Base-by-base conservation (phyloP, 1,140 invertebrate species). In the Formica selysi region DNA sequence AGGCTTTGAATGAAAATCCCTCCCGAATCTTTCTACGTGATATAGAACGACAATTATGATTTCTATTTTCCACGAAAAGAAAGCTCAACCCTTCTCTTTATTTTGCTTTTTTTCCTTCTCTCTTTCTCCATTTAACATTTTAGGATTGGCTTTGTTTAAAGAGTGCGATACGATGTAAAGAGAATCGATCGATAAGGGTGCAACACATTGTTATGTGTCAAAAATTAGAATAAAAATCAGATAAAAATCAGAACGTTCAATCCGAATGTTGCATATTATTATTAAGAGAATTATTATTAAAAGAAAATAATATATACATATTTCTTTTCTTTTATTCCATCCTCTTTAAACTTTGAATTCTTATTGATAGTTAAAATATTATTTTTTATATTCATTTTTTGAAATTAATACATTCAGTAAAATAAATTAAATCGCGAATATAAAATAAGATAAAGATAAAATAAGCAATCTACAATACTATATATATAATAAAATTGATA, bases 11-110 rank as follows among this genome's bases (percentile, higher is more conserved):
- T 11, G 5, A 44, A 62, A 76, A 13, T 64, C 8, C 0, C 57
- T 44, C 16, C 62, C 32, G 16, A 76, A 76, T 76, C 19, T 29
- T 19, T 78, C 26, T 36, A 41, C 41, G n/a, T 3, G 19, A 76
- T 19, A 51, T 51, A 64, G 38, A 11, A 32, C 11, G 26, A 48
- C 11, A 7, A 51, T 51, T 19, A 19, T 36, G 11, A 6, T 44
- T 62, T 38, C 13, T 64, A 16, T 44, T 65, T 65, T 51, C 3
- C 10, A 4, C 11, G 19, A 64, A 51, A 48, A 78, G 38, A 22
- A 78, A 65, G 19, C 19, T 26, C 19, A 19, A 48, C 2, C 11
- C 8, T 73, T 0, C 7, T 19, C 29, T 76, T 57, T 16, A 36
- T 22, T 16, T 29, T 41, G 16, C 44, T 16, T 13, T 13, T 1